These are phyloP conservation scores for Laticauda colubrina DNA, from an alignment of 2,113 vertebrate genomes.

Conservation along the genomic window DNA sequence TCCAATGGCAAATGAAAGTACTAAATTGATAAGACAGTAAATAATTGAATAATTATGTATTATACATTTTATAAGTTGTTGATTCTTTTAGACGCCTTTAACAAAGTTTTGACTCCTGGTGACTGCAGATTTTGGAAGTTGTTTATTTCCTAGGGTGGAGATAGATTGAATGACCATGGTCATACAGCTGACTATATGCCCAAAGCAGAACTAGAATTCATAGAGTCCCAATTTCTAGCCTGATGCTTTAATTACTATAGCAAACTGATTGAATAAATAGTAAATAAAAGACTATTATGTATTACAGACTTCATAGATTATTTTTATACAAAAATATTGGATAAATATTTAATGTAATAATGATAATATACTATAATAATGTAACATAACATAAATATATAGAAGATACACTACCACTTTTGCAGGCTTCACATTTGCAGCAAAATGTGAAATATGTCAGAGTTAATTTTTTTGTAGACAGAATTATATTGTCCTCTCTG, in stretches of 20 bases:
- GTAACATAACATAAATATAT: neutral
- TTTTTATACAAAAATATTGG: neutral
- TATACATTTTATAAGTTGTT: neutral
- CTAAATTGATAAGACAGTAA: neutral
- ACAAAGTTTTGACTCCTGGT: neutral
- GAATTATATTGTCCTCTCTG: neutral
- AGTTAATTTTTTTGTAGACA: neutral
- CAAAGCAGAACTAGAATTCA: neutral
- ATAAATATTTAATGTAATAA: neutral
- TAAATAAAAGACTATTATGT: neutral
- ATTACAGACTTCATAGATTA: neutral
- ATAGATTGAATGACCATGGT: neutral
- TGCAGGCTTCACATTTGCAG: neutral
- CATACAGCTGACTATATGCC: neutral
- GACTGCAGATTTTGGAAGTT: neutral
- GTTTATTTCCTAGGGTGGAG: neutral
- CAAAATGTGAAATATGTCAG: slow-evolving; percentile 21
- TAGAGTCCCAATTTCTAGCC: neutral
- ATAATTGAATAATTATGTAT: neutral
- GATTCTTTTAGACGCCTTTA: neutral
- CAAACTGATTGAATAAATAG: neutral
- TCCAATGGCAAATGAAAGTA: neutral
- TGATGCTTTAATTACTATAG: neutral
- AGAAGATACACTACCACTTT: neutral
- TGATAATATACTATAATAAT: neutral